Conservation (phyloP, 2,113 vertebrate species). For the Osmerus eperlanus region DNA sequence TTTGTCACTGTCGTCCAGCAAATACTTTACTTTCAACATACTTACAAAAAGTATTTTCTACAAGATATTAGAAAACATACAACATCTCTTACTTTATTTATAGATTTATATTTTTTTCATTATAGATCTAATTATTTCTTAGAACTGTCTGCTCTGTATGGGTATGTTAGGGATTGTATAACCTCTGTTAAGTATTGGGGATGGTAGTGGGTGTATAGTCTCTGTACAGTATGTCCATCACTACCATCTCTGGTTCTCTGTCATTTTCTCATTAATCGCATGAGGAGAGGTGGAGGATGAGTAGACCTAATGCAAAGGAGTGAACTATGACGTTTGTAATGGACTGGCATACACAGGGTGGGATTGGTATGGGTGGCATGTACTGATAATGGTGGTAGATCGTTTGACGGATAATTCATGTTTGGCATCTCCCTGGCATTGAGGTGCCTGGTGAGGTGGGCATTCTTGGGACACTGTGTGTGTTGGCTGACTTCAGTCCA, state of each 20-base stretch:
- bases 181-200: constrained; percentile 3
- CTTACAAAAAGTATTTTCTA: constrained; percentile 95
- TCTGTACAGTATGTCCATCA: constrained; percentile 4
- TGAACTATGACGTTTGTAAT: background rate
- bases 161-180: constrained; percentile 58
- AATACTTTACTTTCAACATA: constrained; percentile 91
- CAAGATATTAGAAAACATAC: constrained; percentile 94
- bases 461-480: background rate
- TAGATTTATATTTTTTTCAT: constrained; percentile 70
- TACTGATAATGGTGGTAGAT: background rate
- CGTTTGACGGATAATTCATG: background rate
- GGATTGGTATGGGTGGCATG: background rate
- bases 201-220: background rate
- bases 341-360: too few relatives aligned
- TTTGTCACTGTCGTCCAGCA: constrained; percentile 76
- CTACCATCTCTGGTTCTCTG: constrained; percentile 9
- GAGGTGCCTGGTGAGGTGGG: background rate
- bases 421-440: background rate
- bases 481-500: too few relatives aligned
- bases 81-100: constrained; percentile 80
- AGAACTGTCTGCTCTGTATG: constrained; percentile 59
- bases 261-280: constrained; percentile 17
- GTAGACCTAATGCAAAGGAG: background rate
- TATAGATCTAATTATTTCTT: constrained; percentile 71
- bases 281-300: constrained; percentile 2